Evolutionary conservation across 2,888 invertebrate species (phyloP), one percentile per base, ranked within the genome.

Genomic region (Pseudococcus longispinus): DNA sequence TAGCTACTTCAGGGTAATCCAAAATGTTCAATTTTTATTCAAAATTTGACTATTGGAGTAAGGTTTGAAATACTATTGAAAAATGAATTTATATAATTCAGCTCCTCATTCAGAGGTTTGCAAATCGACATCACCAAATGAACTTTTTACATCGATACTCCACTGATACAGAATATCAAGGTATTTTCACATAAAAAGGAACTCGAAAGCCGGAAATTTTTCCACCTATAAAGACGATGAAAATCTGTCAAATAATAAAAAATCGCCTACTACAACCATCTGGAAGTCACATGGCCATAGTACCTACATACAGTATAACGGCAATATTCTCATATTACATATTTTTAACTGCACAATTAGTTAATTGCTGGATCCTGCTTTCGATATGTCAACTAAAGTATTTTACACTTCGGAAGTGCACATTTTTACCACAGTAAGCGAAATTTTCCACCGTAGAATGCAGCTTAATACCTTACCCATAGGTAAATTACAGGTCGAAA

Each of bases 391-490:
- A 80, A 42, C 37, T 80, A 80, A 80, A 80, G 42, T 42, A 80
- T 80, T 80, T 80, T 42, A 42, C n/a, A 80, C 42, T 80, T 80
- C 77, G 77, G 77, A 80, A 80, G 77, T 80, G 11, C 77, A 42
- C 42, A 37, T 37, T 80, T 80, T 80, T 80, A 80, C n/a, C 77
- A 11, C 11, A 29, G 42, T 80, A 42, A 80, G 77, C 77, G 15
- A 42, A 42, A 80, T 80, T 80, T 80, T 80, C 18, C 77, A n/a
- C 77, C 2, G 5, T 42, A 42, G 20, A 80, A 80, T 80, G 42
- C 77, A 80, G 77, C 42, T n/a, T 42, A 80, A 13, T 65, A 26
- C 26, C 4, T 6, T 26, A 18, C 65, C 26, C 18, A 9, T n/a
- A 4, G 65, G 13, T 51, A 51, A 65, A 26, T 70, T 70, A 18